Evolutionary conservation across 2,797 vertebrate species (phyloP).

Genomic region (Helostoma temminkii): DNA sequence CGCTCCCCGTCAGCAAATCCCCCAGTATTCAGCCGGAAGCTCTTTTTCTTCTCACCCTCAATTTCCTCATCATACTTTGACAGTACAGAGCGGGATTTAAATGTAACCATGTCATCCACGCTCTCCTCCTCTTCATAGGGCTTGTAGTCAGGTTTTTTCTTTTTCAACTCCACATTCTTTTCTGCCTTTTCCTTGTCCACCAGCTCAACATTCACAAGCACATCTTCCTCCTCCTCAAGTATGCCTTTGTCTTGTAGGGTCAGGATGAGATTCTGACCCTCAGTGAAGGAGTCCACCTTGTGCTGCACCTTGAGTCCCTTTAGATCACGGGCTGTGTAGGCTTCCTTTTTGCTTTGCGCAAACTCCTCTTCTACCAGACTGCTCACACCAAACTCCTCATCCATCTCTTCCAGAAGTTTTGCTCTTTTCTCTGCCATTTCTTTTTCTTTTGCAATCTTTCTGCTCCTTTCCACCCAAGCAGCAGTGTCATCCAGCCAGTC

Average conservation of each 20-base stretch:
- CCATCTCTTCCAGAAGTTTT: conserved; percentile 94
- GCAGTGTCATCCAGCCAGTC: conserved; percentile 92
- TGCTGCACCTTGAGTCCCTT: conserved; percentile 94
- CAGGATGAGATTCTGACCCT: conserved; percentile 89
- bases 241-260: conserved; percentile 94
- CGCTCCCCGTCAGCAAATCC: conserved; percentile 87
- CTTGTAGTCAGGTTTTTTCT: conserved; percentile 92
- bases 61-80: conserved; percentile 95
- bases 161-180: conserved; percentile 92
- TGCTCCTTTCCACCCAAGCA: conserved; percentile 91
- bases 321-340: conserved; percentile 87
- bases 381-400: conserved; percentile 94
- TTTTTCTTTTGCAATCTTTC: conserved; percentile 90
- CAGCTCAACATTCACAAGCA: conserved; percentile 90
- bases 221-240: conserved; percentile 89
- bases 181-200: conserved; percentile 92
- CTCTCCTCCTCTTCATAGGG: conserved; percentile 92
- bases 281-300: conserved; percentile 89
- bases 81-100: conserved; percentile 86
- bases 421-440: conserved; percentile 94
- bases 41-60: conserved; percentile 92
- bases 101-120: conserved; percentile 89
- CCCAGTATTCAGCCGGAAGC: conserved; percentile 87
- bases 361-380: conserved; percentile 93
- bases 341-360: conserved; percentile 83